Evolutionary conservation across 2,113 vertebrate species (phyloP).

Genomic region (Octodon degus): DNA sequence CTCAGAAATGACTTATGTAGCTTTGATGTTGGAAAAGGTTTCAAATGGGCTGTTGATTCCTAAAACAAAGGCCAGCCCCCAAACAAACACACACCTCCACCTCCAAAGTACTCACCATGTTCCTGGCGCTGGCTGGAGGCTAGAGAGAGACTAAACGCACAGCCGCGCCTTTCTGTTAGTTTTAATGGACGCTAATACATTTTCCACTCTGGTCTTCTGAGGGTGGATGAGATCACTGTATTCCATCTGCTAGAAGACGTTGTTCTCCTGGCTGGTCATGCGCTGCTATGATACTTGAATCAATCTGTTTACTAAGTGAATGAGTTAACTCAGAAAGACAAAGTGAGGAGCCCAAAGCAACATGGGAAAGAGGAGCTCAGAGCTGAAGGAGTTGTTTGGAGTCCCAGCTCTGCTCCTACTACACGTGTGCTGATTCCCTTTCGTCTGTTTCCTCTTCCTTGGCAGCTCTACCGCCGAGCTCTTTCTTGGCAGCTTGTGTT

Average conservation of each 20-base stretch:
- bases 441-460: background rate
- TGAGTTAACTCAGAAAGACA: constrained; percentile 28
- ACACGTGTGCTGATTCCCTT: background rate
- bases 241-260: background rate
- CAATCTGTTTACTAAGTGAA: constrained; percentile 28
- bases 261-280: background rate
- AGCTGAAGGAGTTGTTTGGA: background rate
- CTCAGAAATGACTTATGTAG: background rate
- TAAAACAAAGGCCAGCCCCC: background rate
- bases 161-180: background rate
- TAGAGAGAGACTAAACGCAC: background rate
- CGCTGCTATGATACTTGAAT: background rate
- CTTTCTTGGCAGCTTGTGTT: background rate
- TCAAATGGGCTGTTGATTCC: constrained; percentile 30
- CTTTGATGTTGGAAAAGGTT: constrained; percentile 12
- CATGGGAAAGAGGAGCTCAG: background rate
- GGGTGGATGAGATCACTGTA: background rate
- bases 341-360: background rate
- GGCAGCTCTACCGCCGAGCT: too few relatives aligned
- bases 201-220: constrained; percentile 13
- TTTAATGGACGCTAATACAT: constrained; percentile 15
- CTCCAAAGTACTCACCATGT: background rate
- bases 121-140: background rate
- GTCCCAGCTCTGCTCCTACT: background rate
- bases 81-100: background rate